Conservation (phyloP, 2,797 vertebrate genomes). For the Melanotaenia boesemani region DNA sequence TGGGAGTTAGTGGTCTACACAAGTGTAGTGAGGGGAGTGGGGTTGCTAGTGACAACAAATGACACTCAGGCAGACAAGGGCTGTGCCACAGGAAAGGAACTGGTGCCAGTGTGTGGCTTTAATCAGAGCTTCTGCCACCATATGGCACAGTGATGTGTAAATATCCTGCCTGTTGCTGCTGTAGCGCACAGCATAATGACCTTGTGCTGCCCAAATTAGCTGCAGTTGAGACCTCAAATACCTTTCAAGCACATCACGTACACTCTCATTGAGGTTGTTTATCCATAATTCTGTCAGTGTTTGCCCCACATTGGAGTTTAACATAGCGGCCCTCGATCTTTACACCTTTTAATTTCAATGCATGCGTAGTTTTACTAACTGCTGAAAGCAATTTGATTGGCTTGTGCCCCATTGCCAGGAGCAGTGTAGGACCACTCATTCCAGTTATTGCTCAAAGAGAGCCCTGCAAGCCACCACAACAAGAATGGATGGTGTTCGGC, state of each 20-base stretch:
- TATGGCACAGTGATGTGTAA: constrained; percentile 52
- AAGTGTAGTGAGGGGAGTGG: not conserved
- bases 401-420: too few relatives aligned
- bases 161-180: constrained; percentile 40
- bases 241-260: not conserved
- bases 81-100: constrained; percentile 30
- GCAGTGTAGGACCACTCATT: too few relatives aligned
- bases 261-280: not conserved
- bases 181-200: constrained; percentile 10
- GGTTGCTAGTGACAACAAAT: not conserved
- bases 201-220: constrained; percentile 4
- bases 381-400: too few relatives aligned
- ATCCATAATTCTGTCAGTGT: not conserved
- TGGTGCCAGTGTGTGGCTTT: constrained; percentile 39
- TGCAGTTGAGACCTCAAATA: not conserved
- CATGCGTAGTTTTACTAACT: too few relatives aligned
- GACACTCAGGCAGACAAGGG: constrained; percentile 25
- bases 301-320: not conserved
- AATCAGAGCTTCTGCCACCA: constrained; percentile 44
- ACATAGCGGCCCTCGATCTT: too few relatives aligned
- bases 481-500: too few relatives aligned
- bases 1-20: constrained; percentile 8
- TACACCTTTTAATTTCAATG: too few relatives aligned
- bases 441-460: too few relatives aligned
- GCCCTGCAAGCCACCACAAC: too few relatives aligned